Evolutionary conservation across 2,888 invertebrate genomes (phyloP), one percentile per base, ranked within the genome.

Genomic region (Artemia sp.): DNA sequence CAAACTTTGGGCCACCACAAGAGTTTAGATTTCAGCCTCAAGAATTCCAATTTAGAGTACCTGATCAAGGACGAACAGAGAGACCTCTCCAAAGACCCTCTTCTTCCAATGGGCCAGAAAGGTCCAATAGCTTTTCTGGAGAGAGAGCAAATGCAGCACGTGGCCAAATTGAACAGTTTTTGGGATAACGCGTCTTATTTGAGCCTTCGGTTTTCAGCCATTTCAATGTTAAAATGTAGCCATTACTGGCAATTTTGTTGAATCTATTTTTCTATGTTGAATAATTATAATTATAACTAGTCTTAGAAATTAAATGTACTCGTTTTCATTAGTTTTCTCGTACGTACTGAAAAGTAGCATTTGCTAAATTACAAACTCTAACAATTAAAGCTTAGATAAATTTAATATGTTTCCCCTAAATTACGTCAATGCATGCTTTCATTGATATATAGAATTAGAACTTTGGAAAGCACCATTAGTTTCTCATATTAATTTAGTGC

Each of bases 221-320:
- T 38, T 38, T 38, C 4, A 38, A 38, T 38, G 38, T 38, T 38
- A 38, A 38, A 38, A 38, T 38, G 38, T 38, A 38, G 38, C 38
- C 38, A 38, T 38, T 38, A 38, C 5, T 58, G n/a, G 64, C 24
- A 58, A 58, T 58, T 19, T 58, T 58, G 64, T 58, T 58, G 64
- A 58, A 19, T 8, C 64, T 14, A n/a, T 58, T 10, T 58, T 19
- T 58, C 10, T 58, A 19, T 58, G 64, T 58, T 19, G 8, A 58
- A 10, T 58, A 24, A 58, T 58, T 58, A 58, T 58, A 19, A 58
- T 58, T 58, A 58, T 58, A 58, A 58, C 64, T 58, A 58, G 64
- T 58, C 64, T 58, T 24, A 38, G 38, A 38, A 38, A 6, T 38
- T 5, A 38, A 38, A 6, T 38, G 38, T 38, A 38, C 38, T 38